Conservation (phyloP, 2,888 invertebrate genomes). For the Apeira syringaria region DNA sequence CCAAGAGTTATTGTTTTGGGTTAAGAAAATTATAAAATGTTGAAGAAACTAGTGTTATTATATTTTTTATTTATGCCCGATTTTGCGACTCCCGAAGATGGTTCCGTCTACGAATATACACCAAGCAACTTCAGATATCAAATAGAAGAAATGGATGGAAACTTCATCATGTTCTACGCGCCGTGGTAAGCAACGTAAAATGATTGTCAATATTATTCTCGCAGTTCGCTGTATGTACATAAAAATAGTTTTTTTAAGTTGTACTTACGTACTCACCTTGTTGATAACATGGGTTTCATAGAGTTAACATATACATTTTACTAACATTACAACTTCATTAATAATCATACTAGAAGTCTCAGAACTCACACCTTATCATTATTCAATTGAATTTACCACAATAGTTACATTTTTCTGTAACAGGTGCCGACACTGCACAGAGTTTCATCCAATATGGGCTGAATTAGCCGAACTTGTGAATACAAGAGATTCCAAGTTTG, state of each 20-base stretch:
- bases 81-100: slow-evolving; percentile 87
- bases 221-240: too few species aligned
- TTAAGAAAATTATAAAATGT: slow-evolving; percentile 42
- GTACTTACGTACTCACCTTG: too few species aligned
- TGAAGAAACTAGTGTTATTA: slow-evolving; percentile 32
- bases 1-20: too few species aligned
- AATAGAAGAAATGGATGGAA: slow-evolving; percentile 85
- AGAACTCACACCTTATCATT: too few species aligned
- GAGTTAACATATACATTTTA: too few species aligned
- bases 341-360: too few species aligned
- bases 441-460: slow-evolving; percentile 89
- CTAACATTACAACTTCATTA: too few species aligned
- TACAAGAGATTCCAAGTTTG: slow-evolving; percentile 85
- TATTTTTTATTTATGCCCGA: slow-evolving; percentile 70
- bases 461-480: slow-evolving; percentile 88
- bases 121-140: slow-evolving; percentile 85
- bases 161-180: slow-evolving; percentile 91
- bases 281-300: too few species aligned
- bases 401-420: not conserved
- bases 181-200: slow-evolving; percentile 92
- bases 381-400: too few species aligned
- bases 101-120: slow-evolving; percentile 82
- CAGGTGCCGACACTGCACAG: slow-evolving; percentile 94
- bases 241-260: too few species aligned
- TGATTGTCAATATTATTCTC: too few species aligned